Conservation (phyloP, 2,113 vertebrate genomes). For the Agelaius tricolor region DNA sequence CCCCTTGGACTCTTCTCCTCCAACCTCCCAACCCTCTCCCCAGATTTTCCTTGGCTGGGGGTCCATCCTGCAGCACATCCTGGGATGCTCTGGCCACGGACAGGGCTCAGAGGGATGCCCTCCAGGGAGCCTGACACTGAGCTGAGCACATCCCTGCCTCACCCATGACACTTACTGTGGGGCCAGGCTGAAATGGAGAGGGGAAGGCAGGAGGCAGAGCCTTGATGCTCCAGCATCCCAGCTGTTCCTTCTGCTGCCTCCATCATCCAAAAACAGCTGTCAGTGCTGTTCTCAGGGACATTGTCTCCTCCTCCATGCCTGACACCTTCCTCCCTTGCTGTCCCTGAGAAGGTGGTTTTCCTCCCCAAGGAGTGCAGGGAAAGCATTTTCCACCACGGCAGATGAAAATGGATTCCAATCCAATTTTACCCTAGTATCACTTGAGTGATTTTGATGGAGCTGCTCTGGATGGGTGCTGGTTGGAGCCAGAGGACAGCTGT, state of each 20-base stretch:
- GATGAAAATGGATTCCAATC: constrained; percentile 59
- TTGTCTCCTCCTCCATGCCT: neutral
- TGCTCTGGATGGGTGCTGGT: constrained; percentile 38
- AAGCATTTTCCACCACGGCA: neutral
- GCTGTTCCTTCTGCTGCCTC: neutral
- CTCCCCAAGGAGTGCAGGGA: neutral
- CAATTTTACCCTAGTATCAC: constrained; percentile 56
- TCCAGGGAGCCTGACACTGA: accelerated
- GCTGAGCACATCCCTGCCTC: neutral
- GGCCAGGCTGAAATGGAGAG: neutral
- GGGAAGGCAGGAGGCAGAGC: neutral
- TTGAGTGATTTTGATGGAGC: constrained; percentile 64
- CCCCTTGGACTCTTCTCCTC: neutral
- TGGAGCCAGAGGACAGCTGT: constrained; percentile 65
- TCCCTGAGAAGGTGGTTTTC: neutral
- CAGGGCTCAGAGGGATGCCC: accelerated
- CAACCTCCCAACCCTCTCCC: neutral
- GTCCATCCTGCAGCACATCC: neutral
- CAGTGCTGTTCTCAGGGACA: neutral
- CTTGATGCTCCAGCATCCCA: neutral
- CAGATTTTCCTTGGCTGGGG: neutral
- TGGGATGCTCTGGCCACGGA: accelerated
- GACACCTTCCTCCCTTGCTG: neutral
- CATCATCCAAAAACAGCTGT: neutral
- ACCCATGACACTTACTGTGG: neutral